Percentiles rank a stretch among this genome's conserved stretches.
These are phyloP conservation scores for Ormyrus labotus DNA, from an alignment of 2,888 invertebrate genomes.

Conservation along the genomic window DNA sequence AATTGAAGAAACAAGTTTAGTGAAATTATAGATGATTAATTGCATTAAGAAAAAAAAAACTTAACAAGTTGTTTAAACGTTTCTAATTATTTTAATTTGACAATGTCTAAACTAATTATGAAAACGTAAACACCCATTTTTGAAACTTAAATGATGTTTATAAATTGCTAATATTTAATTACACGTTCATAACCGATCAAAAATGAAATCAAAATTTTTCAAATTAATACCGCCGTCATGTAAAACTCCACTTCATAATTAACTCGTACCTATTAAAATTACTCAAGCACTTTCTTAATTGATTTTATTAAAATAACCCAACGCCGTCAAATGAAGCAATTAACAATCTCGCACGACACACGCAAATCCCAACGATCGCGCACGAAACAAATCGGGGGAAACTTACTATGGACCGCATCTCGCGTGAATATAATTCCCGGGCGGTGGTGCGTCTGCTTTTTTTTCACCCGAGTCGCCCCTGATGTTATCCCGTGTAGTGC, in stretches of 20 bases:
- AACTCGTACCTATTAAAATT: neutral
- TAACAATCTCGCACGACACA: neutral
- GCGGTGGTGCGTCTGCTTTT: constrained; percentile 20
- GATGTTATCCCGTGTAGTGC: constrained; percentile 5
- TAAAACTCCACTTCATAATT: neutral
- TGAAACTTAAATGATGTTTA: too few relatives aligned
- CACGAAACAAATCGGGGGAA: neutral
- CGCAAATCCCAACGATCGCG: neutral
- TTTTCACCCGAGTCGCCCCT: constrained; percentile 30
- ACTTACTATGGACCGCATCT: constrained; percentile 71
- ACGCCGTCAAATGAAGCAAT: too few relatives aligned
- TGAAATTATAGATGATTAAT: constrained; percentile 6
- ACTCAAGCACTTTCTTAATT: neutral
- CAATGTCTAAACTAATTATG: too few relatives aligned
- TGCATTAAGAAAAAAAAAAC: neutral
- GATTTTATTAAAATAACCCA: neutral
- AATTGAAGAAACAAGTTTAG: constrained; percentile 5
- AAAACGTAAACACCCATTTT: too few relatives aligned
- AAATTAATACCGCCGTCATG: too few relatives aligned
- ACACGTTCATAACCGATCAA: too few relatives aligned
- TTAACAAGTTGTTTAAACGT: too few relatives aligned
- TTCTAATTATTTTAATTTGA: too few relatives aligned
- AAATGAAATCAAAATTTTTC: too few relatives aligned
- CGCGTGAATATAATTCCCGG: constrained; percentile 55
- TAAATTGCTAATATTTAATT: too few relatives aligned